Conservation (phyloP, 2,113 vertebrate genomes). For the Nettapus auritus region DNA sequence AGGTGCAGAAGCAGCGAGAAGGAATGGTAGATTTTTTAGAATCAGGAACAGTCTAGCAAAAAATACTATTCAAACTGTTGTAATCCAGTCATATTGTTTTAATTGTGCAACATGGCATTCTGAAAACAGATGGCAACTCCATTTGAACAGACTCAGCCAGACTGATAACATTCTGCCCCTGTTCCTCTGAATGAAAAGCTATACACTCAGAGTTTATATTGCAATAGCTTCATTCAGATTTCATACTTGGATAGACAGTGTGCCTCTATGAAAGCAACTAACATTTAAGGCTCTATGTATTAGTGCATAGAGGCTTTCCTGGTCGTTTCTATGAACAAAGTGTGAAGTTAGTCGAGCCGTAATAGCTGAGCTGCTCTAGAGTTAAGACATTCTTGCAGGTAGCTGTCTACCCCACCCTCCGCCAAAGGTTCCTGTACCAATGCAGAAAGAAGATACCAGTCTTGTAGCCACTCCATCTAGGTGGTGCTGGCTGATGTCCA, state of each 20-base stretch:
- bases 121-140: slow-evolving; percentile 74
- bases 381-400: neutral
- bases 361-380: neutral
- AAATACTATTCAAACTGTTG: slow-evolving; percentile 49
- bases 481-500: slow-evolving; percentile 6
- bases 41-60: slow-evolving; percentile 42
- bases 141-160: slow-evolving; percentile 66
- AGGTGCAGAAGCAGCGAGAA: slow-evolving; percentile 61
- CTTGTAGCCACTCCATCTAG: neutral
- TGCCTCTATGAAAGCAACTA: slow-evolving; percentile 30
- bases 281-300: neutral
- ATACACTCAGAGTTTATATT: neutral
- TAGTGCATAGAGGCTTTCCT: slow-evolving; percentile 16
- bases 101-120: slow-evolving; percentile 62
- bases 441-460: neutral
- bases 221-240: slow-evolving; percentile 53
- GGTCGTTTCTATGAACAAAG: neutral
- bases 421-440: neutral
- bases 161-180: slow-evolving; percentile 72
- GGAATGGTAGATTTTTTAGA: slow-evolving; percentile 48
- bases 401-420: neutral
- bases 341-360: neutral
- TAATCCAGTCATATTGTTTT: slow-evolving; percentile 62
- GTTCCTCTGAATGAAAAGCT: slow-evolving; percentile 63
- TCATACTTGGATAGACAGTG: slow-evolving; percentile 36